Evolutionary conservation across 2,888 invertebrate species (phyloP), one percentile per base, ranked within the genome.

Genomic region (Microchrysa polita): DNA sequence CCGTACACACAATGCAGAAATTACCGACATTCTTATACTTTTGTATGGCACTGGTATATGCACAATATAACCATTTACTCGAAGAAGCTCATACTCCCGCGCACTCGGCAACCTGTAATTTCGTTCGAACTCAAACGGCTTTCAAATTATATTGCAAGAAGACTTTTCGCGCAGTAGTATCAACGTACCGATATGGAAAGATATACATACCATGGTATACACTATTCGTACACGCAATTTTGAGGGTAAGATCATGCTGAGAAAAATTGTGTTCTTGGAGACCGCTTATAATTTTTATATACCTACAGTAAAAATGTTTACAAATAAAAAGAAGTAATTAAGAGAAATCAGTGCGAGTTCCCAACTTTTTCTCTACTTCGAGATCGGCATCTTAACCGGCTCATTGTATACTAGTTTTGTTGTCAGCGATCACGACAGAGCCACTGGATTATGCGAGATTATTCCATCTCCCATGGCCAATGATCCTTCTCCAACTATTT

Each of bases 91-190:
- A 44, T 74, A 73, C 76, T 72, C 76, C 76, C 76, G 75, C 76
- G 72, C 76, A 74, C 63, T 48, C 52, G 72, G 53, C 72, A 76
- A 74, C 73, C 75, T 76, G 67, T 76, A 76, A 75, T 76, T 76
- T 76, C 59, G 69, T 63, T 40, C 20, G 34, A 34, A 16, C 67
- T 67, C 55, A 55, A 23, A 67, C 55, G 55, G 55, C 53, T 67
- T 55, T 67, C 67, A 34, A 55, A 34, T n/a, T n/a, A n/a, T n/a
- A n/a, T 20, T 65, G 23, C 67, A 18, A 55, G 42, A 55, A 67
- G 27, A 7, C 7, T 42, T 69, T 69, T 69, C 55, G 57, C 55
- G 57, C 57, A 57, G 69, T 67, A 67, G 53, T 67, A 34, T 61
- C 10, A n/a, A 5, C 52, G 1, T 63, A 7, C 18, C 42, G 16